These are phyloP conservation scores for Parnassius glacialis DNA, from an alignment of 2,888 invertebrate genomes.

Conservation along the genomic window DNA sequence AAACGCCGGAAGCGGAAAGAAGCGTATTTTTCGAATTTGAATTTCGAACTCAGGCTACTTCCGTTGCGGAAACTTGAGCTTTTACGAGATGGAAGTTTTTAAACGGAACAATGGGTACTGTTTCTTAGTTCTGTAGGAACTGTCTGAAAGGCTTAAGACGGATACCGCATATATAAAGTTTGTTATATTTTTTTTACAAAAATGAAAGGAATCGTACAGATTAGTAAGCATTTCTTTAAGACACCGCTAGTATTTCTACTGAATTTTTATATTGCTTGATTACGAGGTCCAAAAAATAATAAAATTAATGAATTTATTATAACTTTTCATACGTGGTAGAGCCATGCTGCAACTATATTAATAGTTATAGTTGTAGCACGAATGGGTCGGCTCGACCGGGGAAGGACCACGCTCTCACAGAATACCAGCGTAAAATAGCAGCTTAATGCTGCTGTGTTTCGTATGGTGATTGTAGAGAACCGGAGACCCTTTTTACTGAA, in stretches of 20 bases:
- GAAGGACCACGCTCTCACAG: too few relatives aligned
- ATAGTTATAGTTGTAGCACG: too few relatives aligned
- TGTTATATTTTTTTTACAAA: conserved; percentile 13
- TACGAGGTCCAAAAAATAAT: too few relatives aligned
- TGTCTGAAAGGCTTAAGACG: conserved; percentile 22
- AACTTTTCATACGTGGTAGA: too few relatives aligned
- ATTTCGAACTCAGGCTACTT: conserved; percentile 75
- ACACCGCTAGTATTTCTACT: neutral
- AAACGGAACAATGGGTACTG: conserved; percentile 42
- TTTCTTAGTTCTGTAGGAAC: conserved; percentile 21
- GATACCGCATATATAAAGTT: conserved; percentile 17
- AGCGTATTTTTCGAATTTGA: conserved; percentile 81
- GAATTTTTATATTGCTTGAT: too few relatives aligned
- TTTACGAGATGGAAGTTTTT: conserved; percentile 65
- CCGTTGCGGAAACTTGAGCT: conserved; percentile 68
- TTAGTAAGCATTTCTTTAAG: neutral
- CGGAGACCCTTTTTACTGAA: too few relatives aligned
- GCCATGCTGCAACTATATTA: too few relatives aligned
- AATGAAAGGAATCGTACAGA: neutral
- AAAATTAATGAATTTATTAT: too few relatives aligned
- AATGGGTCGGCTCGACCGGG: too few relatives aligned
- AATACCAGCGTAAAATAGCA: too few relatives aligned
- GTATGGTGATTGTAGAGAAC: too few relatives aligned
- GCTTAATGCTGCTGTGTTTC: too few relatives aligned
- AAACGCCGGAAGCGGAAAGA: conserved; percentile 79